Base-by-base conservation (phyloP, 2,888 invertebrate species). In the Autographa pulchrina region DNA sequence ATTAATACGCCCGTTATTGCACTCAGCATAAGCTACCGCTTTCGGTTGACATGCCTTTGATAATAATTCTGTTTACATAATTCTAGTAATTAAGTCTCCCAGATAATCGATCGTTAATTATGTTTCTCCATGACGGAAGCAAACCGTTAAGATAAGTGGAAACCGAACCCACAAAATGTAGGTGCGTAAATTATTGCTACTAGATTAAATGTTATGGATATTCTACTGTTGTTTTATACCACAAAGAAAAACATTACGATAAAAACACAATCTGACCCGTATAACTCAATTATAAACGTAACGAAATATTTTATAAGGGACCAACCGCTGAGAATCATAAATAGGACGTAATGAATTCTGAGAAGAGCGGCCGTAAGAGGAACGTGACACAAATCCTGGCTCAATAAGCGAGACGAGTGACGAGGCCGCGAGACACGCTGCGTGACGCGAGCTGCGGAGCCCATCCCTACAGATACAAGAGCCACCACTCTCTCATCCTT, bases 351-450 rank as follows among this genome's bases (percentile, higher is more conserved):
- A 92, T 90, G 87, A 91, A 92, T 91, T 92, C 89, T 77, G 75
- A 86, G 89, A 89, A 89, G 86, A 85, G 64, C 77, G 84, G 82
- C 77, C 85, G 82, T 87, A 80, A 85, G 80, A 86, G 80, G 83
- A 87, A 91, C 90, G 92, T 92, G 92, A 92, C 92, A 90, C 85
- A 90, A 91, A 92, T 91, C 88, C 88, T 85, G 82, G 86, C 86
- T 88, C 87, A 89, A 92, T 90, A 90, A 89, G 89, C 85, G 85
- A 85, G 83, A 87, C 82, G 86, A 82, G 81, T 84, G 86, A 86
- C 83, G 86, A 85, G 84, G 77, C 80, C 84, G 77, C 74, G 83
- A 70, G 83, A 78, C 81, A 82, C 82, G 77, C 79, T 68, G 85
- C 85, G 84, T 84, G 86, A 85, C 85, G 85, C 66, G 65, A 67